Conservation (phyloP, 1,140 invertebrate species). For the Eriocheir sinensis region DNA sequence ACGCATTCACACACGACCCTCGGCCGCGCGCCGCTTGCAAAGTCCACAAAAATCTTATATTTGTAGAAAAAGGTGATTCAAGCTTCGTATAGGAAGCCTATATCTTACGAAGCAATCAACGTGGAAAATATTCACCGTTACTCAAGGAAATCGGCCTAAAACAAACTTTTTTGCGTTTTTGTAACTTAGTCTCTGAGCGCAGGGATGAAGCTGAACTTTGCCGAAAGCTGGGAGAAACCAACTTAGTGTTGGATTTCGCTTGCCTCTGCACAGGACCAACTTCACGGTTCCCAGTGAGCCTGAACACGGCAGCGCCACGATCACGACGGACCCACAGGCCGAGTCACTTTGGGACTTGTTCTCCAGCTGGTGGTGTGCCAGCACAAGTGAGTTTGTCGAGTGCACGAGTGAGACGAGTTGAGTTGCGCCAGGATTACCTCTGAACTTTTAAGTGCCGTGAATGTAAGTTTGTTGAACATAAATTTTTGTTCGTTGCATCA, state of each 20-base stretch:
- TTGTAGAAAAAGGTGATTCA: conserved; percentile 61
- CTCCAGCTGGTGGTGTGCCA: not conserved
- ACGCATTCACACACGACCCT: not conserved
- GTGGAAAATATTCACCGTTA: not conserved
- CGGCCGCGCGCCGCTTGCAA: not conserved
- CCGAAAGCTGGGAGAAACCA: conserved; percentile 1
- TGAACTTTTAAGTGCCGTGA: not conserved
- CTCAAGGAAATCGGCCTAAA: not conserved
- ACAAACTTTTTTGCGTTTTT: conserved; percentile 54
- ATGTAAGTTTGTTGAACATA: not conserved
- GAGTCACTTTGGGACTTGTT: not conserved
- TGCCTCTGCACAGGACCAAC: not conserved
- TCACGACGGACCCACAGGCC: not conserved
- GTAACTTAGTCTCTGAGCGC: conserved; percentile 64
- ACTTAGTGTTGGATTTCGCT: not conserved
- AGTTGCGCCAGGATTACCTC: not conserved
- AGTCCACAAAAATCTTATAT: conserved; percentile 57
- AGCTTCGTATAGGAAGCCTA: not conserved
- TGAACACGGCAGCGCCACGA: not conserved
- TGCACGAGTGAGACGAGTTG: not conserved
- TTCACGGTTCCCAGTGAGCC: not conserved
- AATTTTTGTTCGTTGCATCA: not conserved
- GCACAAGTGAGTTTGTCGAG: not conserved
- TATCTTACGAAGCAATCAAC: not conserved
- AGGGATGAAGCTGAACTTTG: not conserved